A percentile compares a stretch with the other conserved stretches of the same genome.
These are phyloP conservation scores for Frankliniella intonsa DNA, from an alignment of 2,888 invertebrate species.

Conservation along the genomic window DNA sequence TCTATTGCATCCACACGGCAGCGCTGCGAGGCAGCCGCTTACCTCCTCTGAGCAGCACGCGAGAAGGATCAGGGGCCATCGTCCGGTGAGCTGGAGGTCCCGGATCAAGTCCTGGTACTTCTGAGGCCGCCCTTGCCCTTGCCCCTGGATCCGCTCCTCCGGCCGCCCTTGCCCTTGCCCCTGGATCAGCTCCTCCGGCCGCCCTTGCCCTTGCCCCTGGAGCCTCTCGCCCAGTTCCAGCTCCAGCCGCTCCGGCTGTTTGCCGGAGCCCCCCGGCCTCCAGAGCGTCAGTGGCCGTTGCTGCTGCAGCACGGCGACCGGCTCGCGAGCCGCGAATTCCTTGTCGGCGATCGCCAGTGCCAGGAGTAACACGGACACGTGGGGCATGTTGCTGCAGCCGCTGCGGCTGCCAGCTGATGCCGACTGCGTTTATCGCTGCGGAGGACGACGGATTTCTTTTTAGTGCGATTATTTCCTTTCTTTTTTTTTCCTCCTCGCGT, in stretches of 20 bases:
- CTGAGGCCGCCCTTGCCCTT: neutral
- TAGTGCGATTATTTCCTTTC: neutral
- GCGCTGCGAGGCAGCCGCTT: conserved; percentile 38
- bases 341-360: conserved; percentile 16
- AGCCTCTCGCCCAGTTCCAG: neutral
- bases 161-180: neutral
- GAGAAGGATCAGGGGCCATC: neutral
- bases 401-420: neutral
- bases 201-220: neutral
- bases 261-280: neutral
- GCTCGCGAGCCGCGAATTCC: conserved; percentile 7
- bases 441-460: neutral
- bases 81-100: neutral
- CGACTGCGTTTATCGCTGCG: conserved; percentile 10
- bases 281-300: neutral
- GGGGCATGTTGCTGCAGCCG: neutral
- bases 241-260: neutral
- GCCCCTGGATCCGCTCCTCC: neutral
- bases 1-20: neutral
- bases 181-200: no score
- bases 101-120: neutral
- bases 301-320: neutral
- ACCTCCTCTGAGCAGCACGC: conserved; percentile 36
- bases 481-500: neutral
- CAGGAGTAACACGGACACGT: conserved; percentile 1